Evolutionary conservation across 2,888 invertebrate species (phyloP), one percentile per base, ranked within the genome.

Genomic region (Spicauda simplicius): DNA sequence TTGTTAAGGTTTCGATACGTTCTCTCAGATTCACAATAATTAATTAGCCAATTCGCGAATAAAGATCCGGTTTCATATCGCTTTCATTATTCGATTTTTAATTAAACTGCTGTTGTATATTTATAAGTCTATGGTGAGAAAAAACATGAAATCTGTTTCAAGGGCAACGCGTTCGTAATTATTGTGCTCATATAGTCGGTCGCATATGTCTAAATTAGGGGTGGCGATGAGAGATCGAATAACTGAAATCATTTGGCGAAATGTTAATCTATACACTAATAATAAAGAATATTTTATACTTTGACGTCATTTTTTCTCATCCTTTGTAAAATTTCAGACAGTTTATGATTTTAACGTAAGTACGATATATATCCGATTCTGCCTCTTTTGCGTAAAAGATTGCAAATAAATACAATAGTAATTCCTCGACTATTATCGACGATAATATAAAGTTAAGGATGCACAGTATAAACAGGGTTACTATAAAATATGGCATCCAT

Each of bases 111-210:
- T 59, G 25, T 20, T 59, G 48, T 33, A 66, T 25, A 63, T 64
- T 20, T 61, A 64, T 58, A 57, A 25, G 54, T 53, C 56, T 63
- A 69, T 70, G 62, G 69, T 68, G 56, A 56, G 68, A 70, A 74
- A 73, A 72, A 73, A 73, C 45, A 52, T 58, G 50, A 62, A 71
- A 75, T 74, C 68, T 73, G 71, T 74, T 75, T 72, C 74, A 75
- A 75, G 75, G 75, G 72, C 71, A 73, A 63, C 74, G 20, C 64
- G 73, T 73, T 69, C 69, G 20, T 66, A 59, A 60, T 60, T 60
- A 48, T 50, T 59, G 59, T 45, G 45, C 18, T 53, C 58, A 45
- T 56, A 58, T 25, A 25, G 53, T 58, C 14, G 30, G 53, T 19
- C 65, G 53, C 65, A 16, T 59, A 41, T 50, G 50, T 16, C 50